phyloP scores from a whole-genome alignment of 2,888 invertebrate species.

The Platerodrilus igneus region DNA sequence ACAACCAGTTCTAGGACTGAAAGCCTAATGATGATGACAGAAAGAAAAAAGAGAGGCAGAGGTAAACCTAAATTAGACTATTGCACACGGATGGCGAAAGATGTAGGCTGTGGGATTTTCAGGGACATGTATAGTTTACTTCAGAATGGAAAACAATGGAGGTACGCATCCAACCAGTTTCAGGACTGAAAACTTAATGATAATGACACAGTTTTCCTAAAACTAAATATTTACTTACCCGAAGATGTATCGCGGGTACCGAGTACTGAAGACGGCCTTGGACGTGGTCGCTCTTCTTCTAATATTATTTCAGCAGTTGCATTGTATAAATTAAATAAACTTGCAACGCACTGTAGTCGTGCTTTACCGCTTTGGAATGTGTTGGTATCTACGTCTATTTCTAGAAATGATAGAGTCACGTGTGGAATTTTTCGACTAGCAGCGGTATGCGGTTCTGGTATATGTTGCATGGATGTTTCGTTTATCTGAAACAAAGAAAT shows the following conservation, averaged over 20 bases:
- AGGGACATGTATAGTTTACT: too few species aligned
- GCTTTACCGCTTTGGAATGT: constrained; percentile 63
- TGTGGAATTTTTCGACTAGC: constrained; percentile 31
- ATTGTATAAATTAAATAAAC: constrained; percentile 64
- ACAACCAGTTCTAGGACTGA: too few species aligned
- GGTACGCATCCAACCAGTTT: too few species aligned
- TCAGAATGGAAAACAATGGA: too few species aligned
- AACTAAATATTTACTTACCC: too few species aligned
- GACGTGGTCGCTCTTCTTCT: constrained; percentile 70
- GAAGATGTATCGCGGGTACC: constrained; percentile 50
- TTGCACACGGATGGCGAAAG: too few species aligned
- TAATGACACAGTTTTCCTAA: too few species aligned
- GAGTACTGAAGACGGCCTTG: constrained; percentile 69
- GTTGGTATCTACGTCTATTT: constrained; percentile 59
- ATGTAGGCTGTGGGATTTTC: too few species aligned
- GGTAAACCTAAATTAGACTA: too few species aligned
- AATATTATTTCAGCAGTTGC: constrained; percentile 59
- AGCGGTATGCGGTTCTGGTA: constrained; percentile 30
- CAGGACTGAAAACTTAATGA: too few species aligned
- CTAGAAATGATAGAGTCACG: constrained; percentile 46
- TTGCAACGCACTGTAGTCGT: constrained; percentile 62
- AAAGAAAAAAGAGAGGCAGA: too few species aligned
- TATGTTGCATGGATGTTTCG: constrained; percentile 32
- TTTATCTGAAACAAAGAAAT: constrained; percentile 38
- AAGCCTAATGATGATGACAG: too few species aligned